These are phyloP conservation scores for Acanthopleura granulata DNA, from an alignment of 2,888 invertebrate genomes.

Conservation along the genomic window DNA sequence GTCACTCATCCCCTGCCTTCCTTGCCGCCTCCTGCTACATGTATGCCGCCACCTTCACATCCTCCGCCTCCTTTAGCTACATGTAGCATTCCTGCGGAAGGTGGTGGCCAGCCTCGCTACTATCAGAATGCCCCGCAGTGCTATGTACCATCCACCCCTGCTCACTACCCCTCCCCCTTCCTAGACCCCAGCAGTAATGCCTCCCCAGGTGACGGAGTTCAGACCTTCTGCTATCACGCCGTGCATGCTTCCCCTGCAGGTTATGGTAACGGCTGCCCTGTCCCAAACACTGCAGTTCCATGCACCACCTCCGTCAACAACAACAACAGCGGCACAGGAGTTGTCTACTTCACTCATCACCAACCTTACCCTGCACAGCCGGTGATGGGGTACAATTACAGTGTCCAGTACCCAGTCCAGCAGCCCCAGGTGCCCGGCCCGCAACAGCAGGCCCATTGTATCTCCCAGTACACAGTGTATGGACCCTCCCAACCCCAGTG, in stretches of 20 bases:
- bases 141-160: background rate
- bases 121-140: too few species aligned
- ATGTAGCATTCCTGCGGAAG: background rate
- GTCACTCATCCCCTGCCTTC: constrained; percentile 19
- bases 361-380: constrained; percentile 15
- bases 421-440: background rate
- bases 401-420: constrained; percentile 3
- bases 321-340: background rate
- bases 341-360: constrained; percentile 6
- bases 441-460: background rate
- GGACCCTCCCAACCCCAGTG: background rate
- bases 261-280: constrained; percentile 5
- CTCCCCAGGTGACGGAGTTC: background rate
- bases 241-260: constrained; percentile 13
- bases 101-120: background rate
- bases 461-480: constrained; percentile 11
- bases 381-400: constrained; percentile 8
- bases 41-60: background rate
- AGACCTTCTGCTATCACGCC: background rate
- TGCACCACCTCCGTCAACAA: background rate
- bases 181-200: background rate
- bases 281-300: background rate
- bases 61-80: constrained; percentile 2
- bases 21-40: constrained; percentile 8
- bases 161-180: background rate